phyloP scores from a whole-genome alignment of 1,140 invertebrate genomes.

The Homalodisca vitripennis region DNA sequence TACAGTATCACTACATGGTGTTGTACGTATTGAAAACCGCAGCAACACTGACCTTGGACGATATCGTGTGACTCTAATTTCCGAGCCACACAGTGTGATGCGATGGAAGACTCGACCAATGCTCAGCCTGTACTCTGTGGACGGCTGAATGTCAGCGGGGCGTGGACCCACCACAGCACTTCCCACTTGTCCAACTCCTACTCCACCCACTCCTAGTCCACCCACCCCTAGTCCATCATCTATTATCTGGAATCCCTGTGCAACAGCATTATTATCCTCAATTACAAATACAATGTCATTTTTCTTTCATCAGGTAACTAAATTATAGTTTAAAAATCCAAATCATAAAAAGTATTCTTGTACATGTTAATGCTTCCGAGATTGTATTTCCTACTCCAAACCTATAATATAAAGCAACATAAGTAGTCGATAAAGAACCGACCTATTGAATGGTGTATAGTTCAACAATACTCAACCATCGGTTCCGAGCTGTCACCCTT shows the following conservation, averaged over 20 bases:
- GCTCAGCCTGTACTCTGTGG: slow-evolving; percentile 79
- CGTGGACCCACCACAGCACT: slow-evolving; percentile 50
- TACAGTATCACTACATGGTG: too few species aligned
- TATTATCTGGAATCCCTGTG: slow-evolving; percentile 84
- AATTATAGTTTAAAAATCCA: too few species aligned
- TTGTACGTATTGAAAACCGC: slow-evolving; percentile 5
- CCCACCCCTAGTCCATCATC: slow-evolving; percentile 49
- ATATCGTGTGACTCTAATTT: slow-evolving; percentile 90
- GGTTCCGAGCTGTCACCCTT: too few species aligned
- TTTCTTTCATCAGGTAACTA: too few species aligned
- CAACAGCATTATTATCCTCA: slow-evolving; percentile 27
- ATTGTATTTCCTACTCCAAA: too few species aligned
- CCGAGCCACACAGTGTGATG: slow-evolving; percentile 71
- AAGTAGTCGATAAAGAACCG: too few species aligned
- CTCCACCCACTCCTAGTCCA: neutral
- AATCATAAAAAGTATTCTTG: too few species aligned
- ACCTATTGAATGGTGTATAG: too few species aligned
- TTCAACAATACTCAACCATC: too few species aligned
- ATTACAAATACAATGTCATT: too few species aligned
- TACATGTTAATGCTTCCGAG: too few species aligned
- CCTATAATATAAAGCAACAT: too few species aligned
- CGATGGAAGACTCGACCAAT: slow-evolving; percentile 96
- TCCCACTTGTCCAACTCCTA: slow-evolving; percentile 30
- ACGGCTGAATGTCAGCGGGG: slow-evolving; percentile 53
- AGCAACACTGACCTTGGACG: slow-evolving; percentile 71